Evolutionary conservation across 1,140 invertebrate species (phyloP), one percentile per base, ranked within the genome.

Genomic region (Protaetia brevitarsis): DNA sequence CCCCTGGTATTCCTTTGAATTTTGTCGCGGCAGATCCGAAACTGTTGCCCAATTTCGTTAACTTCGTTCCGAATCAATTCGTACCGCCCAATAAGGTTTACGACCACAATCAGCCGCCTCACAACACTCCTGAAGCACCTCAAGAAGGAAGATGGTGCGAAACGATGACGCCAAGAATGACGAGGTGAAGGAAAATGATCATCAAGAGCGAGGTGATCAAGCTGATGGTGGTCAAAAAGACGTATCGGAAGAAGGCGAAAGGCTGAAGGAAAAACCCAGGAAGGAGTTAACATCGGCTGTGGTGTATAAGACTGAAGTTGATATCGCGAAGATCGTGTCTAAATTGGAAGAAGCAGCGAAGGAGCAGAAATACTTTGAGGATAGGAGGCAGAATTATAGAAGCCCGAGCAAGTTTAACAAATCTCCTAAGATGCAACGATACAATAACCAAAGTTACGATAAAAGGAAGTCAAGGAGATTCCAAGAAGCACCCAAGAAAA

Each of bases 341-440:
- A 79, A 79, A 61, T 63, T 79, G 27, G 76, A 77, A 65, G 73
- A 77, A 64, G 77, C 76, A n/a, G 76, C 74, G 8, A 75, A 76
- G 67, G 71, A 76, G 65, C 73, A 74, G 62, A 71, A 72, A 45
- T 3, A 26, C 4, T 41, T 1, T 21, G 36, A 63, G 45, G 45
- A 63, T 16, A 16, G 37, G 1, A 11, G 63, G 30, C 21, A 7
- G 30, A 64, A 26, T 26, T 36, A 34, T 11, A 62, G 30, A 1
- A 62, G 41, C 16, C 41, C 41, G 21, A 51, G 41, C 11, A 51
- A 62, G 16, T 37, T 34, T 21, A 62, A 36, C 30, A 62, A 31
- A 36, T 36, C 13, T 7, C 34, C 29, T n/a, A 21, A 23, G 23
- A n/a, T n/a, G n/a, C 30, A 28, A 29, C 26, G 57, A n/a, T 59